Evolutionary conservation across 2,113 vertebrate genomes (phyloP).

Genomic region (Lepus europaeus): DNA sequence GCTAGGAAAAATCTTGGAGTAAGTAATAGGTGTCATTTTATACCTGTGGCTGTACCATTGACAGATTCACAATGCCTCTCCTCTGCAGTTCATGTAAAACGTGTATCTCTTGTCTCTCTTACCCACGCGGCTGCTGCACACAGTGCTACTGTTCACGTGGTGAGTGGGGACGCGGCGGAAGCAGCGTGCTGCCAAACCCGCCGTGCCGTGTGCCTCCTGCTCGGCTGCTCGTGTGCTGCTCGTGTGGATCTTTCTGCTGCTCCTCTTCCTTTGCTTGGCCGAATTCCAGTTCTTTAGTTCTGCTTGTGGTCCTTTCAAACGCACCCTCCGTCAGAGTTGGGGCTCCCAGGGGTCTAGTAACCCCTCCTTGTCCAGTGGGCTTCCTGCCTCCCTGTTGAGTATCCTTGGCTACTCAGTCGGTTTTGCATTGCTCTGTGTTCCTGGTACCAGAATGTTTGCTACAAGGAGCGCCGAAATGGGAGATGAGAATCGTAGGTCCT

Average conservation of each 20-base stretch:
- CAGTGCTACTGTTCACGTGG: slow-evolving; percentile 65
- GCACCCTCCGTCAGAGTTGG: not conserved
- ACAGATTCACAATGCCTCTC: slow-evolving; percentile 66
- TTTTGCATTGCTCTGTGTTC: slow-evolving; percentile 35
- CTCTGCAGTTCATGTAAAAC: slow-evolving; percentile 69
- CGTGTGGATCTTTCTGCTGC: not conserved
- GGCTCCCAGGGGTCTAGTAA: not conserved
- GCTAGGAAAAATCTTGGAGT: slow-evolving; percentile 99
- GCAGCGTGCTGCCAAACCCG: not conserved
- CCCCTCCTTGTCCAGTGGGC: not conserved
- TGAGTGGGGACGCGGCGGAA: slow-evolving; percentile 54
- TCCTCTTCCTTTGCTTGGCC: slow-evolving; percentile 26
- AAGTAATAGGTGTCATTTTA: slow-evolving; percentile 87
- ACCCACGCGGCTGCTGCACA: slow-evolving; percentile 75
- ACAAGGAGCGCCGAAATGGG: not conserved
- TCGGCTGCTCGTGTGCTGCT: slow-evolving; percentile 4
- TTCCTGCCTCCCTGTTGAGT: not conserved
- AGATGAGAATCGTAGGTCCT: slow-evolving; percentile 32
- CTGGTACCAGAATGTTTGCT: not conserved
- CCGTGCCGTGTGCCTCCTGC: not conserved
- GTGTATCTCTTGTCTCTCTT: slow-evolving; percentile 80
- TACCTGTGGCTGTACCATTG: not conserved
- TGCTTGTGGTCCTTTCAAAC: slow-evolving; percentile 37
- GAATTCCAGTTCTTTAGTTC: slow-evolving; percentile 43
- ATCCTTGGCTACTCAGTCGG: not conserved